phyloP scores from a whole-genome alignment of 1,140 invertebrate genomes.

The Ganaspis sp. region DNA sequence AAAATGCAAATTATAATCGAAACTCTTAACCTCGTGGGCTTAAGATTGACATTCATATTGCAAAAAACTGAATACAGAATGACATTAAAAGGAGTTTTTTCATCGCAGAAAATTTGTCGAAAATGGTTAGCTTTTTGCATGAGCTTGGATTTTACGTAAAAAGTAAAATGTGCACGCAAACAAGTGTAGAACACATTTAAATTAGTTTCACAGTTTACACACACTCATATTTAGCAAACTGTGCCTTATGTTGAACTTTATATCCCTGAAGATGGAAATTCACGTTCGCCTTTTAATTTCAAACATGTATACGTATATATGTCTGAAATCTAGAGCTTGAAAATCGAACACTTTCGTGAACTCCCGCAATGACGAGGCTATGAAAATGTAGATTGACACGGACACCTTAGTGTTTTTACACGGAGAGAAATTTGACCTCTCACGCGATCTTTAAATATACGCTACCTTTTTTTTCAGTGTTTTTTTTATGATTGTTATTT shows the following conservation, averaged over 20 bases:
- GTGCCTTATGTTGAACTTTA: constrained; percentile 1
- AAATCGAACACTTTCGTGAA: constrained; percentile 8
- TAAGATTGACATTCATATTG: neutral
- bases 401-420: neutral
- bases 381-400: neutral
- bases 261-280: neutral
- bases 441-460: neutral
- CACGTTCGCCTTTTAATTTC: constrained; percentile 17
- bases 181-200: neutral
- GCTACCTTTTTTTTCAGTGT: neutral
- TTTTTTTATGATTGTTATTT: too few species aligned
- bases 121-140: neutral
- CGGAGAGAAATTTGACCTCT: neutral
- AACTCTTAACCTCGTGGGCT: neutral
- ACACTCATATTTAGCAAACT: neutral
- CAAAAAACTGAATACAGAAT: neutral
- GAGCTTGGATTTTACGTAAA: neutral
- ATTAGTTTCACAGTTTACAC: neutral
- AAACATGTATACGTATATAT: neutral
- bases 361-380: neutral
- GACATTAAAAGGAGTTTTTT: neutral
- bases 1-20: too few species aligned
- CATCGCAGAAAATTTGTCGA: neutral
- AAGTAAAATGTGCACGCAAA: neutral
- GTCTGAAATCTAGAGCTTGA: neutral